phyloP scores from a whole-genome alignment of 2,113 vertebrate genomes.

The Callipepla squamata region DNA sequence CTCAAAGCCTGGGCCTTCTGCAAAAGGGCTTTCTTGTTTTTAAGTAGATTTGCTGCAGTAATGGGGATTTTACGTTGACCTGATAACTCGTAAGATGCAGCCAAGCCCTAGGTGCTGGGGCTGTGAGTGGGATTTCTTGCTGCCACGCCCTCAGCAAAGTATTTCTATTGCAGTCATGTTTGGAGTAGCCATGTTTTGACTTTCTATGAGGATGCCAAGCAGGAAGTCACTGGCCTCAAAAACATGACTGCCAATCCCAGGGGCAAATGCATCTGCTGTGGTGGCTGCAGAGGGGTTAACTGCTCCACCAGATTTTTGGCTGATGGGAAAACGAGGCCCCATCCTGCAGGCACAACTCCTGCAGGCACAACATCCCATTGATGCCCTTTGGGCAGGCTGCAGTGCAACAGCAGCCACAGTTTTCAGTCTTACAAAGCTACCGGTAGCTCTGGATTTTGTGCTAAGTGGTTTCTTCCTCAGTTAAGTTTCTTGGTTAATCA shows the following conservation, averaged over 20 bases:
- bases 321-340: not conserved
- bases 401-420: not conserved
- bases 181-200: not conserved
- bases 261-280: not conserved
- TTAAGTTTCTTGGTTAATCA: constrained; percentile 83
- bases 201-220: not conserved
- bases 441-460: constrained; percentile 28
- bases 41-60: not conserved
- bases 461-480: constrained; percentile 53
- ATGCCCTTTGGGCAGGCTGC: not conserved
- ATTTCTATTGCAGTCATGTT: not conserved
- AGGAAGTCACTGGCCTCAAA: not conserved
- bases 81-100: fast-evolving
- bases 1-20: not conserved
- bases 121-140: not conserved
- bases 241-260: not conserved
- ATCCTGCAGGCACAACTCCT: not conserved
- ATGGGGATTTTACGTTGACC: not conserved
- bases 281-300: not conserved
- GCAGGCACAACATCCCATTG: not conserved
- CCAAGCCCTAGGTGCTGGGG: not conserved
- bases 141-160: not conserved
- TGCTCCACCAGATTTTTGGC: not conserved
- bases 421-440: not conserved
- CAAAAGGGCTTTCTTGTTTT: not conserved